Conservation (phyloP, 2,113 vertebrate species). For the Rhineura floridana region DNA sequence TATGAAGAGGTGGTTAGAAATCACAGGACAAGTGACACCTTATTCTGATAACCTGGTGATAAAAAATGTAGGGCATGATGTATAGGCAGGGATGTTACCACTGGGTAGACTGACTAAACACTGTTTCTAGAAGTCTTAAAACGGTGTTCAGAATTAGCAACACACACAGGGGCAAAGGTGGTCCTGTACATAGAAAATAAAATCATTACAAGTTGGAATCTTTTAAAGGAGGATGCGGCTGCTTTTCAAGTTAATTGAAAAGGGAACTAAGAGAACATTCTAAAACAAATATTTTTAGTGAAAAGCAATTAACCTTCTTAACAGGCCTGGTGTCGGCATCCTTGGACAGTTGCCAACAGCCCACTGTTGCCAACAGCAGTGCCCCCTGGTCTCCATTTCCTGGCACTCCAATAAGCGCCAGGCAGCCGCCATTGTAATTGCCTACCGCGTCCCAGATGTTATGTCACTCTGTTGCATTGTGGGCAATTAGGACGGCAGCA, state of each 20-base stretch:
- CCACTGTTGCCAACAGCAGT: too few species aligned
- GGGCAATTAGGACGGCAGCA: neutral
- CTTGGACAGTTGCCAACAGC: neutral
- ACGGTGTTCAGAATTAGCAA: conserved; percentile 37
- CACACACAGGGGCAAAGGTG: conserved; percentile 6
- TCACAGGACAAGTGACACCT: conserved; percentile 81
- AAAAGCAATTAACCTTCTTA: neutral
- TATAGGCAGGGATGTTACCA: conserved; percentile 61
- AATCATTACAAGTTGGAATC: neutral
- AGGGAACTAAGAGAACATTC: neutral
- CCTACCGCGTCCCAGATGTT: neutral
- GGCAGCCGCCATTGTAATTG: neutral
- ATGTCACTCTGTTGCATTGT: neutral
- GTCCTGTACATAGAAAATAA: neutral
- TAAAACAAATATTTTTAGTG: neutral
- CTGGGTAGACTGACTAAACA: conserved; percentile 54
- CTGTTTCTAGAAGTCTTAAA: conserved; percentile 30
- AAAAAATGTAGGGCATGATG: conserved; percentile 76
- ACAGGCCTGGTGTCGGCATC: neutral
- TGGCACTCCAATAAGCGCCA: neutral
- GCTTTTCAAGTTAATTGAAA: neutral
- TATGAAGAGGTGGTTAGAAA: conserved; percentile 77
- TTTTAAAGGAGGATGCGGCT: neutral
- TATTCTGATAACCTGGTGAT: conserved; percentile 78
- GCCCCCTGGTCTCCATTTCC: neutral